phyloP scores from a whole-genome alignment of 2,113 vertebrate species.

The Cryptotis parvus region DNA sequence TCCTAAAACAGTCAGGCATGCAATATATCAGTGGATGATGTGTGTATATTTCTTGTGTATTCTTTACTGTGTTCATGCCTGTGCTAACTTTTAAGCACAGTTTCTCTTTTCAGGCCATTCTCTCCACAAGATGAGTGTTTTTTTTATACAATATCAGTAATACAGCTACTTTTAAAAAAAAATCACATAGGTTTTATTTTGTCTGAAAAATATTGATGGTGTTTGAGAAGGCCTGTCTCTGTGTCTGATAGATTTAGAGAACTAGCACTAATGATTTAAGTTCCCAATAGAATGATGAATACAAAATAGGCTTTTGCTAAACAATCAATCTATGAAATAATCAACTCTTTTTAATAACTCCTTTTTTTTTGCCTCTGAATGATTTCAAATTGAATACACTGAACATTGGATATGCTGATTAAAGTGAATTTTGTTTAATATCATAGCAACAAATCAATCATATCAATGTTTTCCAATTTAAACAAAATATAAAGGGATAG shows the following conservation, averaged over 20 bases:
- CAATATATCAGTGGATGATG: background rate
- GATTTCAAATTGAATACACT: background rate
- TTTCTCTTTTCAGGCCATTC: background rate
- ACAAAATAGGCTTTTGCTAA: background rate
- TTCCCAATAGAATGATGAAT: background rate
- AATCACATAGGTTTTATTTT: background rate
- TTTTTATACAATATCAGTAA: background rate
- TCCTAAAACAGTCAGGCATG: conserved; percentile 61
- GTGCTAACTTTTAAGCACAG: background rate
- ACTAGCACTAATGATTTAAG: background rate
- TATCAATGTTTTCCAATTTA: conserved; percentile 35
- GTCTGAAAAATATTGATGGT: background rate
- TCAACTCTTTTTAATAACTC: background rate
- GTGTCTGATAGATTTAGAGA: background rate
- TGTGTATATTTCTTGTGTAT: background rate
- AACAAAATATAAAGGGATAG: background rate
- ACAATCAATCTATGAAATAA: background rate
- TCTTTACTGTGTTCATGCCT: background rate
- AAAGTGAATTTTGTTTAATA: background rate
- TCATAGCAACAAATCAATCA: background rate
- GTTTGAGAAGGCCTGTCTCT: background rate
- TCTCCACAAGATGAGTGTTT: background rate
- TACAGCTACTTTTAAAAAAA: background rate
- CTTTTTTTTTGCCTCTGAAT: conserved; percentile 49
- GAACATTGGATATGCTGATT: background rate